Base-by-base conservation (phyloP, 2,888 invertebrate genomes). In the Noctua fimbriata region DNA sequence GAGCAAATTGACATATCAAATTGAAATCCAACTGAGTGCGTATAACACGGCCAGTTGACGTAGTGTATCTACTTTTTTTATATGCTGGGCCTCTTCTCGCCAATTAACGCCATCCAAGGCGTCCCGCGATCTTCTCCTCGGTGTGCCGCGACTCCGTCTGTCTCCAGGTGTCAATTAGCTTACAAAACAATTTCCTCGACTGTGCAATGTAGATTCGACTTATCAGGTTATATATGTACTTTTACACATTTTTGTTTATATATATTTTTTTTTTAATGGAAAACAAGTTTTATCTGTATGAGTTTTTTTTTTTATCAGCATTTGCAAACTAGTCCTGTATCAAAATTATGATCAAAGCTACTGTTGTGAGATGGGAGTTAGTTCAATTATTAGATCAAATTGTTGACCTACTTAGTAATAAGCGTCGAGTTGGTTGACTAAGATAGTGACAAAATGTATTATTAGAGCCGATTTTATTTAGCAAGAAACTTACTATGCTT, bases 351-450 rank as follows among this genome's bases (percentile, higher is more conserved):
- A 63, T 74, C 24, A 55, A 73, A 71, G n/a, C 55, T 14, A 12
- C 47, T 28, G 18, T 58, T 52, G 36, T 65, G 69, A 47, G 63
- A 32, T 41, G 81, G 47, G 21, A 76, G 76, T 82, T 82, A 89
- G 85, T 88, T 88, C 85, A 89, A 87, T 85, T 85, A 75, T 78
- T 86, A 81, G 80, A 88, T 81, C 83, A 84, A 86, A 72, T 84
- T 86, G 60, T 81, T 76, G 75, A 84, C 73, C 63, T 80, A 79
- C 21, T 69, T 83, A 87, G 69, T 77, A 67, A 49, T 87, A 78
- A 82, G 75, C 18, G 16, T 77, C 41, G 36, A 76, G 63, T 47
- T 71, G 52, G 16, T 24, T 76, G 77, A 49, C 76, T 80, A 24
- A n/a, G 14, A 55, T 72, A 73, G 44, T 72, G 36, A 5, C 21